phyloP scores from a whole-genome alignment of 1,140 invertebrate species.

The Vanessa atalanta region DNA sequence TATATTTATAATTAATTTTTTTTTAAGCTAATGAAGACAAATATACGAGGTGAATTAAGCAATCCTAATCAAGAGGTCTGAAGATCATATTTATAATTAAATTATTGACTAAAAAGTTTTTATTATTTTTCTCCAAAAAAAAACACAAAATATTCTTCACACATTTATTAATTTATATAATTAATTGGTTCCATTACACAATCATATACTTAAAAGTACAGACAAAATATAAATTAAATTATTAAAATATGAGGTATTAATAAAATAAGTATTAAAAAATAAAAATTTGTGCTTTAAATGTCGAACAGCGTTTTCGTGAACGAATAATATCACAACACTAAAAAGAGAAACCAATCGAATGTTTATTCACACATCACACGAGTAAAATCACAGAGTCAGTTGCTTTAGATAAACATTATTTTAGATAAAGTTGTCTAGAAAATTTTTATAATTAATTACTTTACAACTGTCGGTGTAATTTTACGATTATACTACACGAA shows the following conservation, averaged over 20 bases:
- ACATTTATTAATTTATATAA: constrained; percentile 33
- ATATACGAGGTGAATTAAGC: constrained; percentile 64
- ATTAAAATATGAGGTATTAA: constrained; percentile 18
- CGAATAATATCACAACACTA: constrained; percentile 9
- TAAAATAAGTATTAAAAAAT: constrained; percentile 5
- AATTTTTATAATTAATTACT: constrained; percentile 4
- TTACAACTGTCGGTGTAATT: constrained; percentile 8
- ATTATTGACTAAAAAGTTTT: too few relatives aligned
- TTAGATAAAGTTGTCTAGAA: constrained; percentile 3
- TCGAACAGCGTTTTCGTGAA: not conserved
- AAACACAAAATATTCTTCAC: constrained; percentile 16
- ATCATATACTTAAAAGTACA: constrained; percentile 24
- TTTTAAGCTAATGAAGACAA: constrained; percentile 72
- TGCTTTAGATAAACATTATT: not conserved
- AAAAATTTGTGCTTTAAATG: constrained; percentile 20
- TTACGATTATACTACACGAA: constrained; percentile 11
- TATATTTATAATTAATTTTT: not conserved
- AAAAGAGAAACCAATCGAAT: constrained; percentile 4
- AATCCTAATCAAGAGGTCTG: constrained; percentile 49
- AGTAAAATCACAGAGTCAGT: not conserved
- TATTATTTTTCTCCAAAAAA: not conserved
- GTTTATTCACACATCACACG: constrained; percentile 20
- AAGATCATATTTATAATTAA: not conserved
- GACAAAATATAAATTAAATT: constrained; percentile 5
- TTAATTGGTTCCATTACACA: constrained; percentile 30